Evolutionary conservation across 2,797 vertebrate species (phyloP), one percentile per base, ranked within the genome.

Genomic region (Xenopus petersii): DNA sequence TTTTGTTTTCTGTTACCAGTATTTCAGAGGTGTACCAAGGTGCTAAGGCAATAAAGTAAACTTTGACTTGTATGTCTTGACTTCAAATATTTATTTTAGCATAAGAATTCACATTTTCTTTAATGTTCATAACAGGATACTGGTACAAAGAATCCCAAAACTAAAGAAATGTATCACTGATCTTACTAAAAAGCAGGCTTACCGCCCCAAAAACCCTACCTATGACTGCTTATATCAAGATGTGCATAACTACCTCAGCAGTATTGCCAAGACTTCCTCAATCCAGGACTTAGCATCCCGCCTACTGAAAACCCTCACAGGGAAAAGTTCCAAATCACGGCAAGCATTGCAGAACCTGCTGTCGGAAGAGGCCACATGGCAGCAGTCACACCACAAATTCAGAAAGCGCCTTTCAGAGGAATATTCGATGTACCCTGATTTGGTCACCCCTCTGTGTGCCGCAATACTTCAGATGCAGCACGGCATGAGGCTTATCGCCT

Each of bases 341-440:
- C 90, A 93, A 2, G 86, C 86, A 0, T 7, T 91, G 56, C 93
- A 93, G 75, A 88, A 85, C 33, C 84, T 98, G 10, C 86, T 99
- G 48, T 95, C 92, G 51, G 96, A 99, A 80, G 98, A 98, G 82
- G 90, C 89, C 0, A 93, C 95, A 2, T 99, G 98, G 98, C 98
- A 99, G 51, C 90, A 87, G 8, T 99, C 98, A 0, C 95, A 98
- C 80, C 93, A 95, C 51, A 94, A 91, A 59, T 98, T 98, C 72
- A 87, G 91, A 51, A 94, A 89, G 79, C 91, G 88, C 61, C 89
- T 99, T 68, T 75, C 81, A 0, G 95, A 97, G 15, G 94, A 96
- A 1, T 98, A 95, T 63, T 88, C 91, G 0, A 81, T 90, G 0
- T 98, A 94, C 81, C 95, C 95, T 0, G 97, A 99, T 9, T 88